Percentiles rank a stretch among this genome's conserved stretches.
Conservation (phyloP, 2,113 vertebrate species). For the Dipodomys stephensi region DNA sequence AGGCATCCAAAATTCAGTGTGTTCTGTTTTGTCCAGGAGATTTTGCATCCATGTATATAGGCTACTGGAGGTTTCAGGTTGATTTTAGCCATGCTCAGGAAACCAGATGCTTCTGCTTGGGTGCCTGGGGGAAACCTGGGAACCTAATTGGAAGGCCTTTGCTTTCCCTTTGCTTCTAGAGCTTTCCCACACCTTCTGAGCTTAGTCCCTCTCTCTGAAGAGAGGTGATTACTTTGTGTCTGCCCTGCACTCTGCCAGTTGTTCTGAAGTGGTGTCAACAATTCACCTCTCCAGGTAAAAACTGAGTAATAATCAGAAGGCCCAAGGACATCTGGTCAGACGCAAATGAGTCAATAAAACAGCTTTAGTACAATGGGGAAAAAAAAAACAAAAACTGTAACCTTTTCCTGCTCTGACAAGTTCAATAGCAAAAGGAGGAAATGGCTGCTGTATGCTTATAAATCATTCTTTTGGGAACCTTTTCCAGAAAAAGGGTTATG, state of each 20-base stretch:
- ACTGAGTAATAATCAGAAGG: not conserved
- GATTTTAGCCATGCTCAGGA: not conserved
- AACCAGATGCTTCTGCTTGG: slow-evolving; percentile 13
- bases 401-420: not conserved
- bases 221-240: not conserved
- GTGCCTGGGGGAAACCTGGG: not conserved
- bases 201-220: not conserved
- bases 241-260: not conserved
- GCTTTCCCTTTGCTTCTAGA: no score
- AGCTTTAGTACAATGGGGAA: not conserved
- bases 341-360: not conserved
- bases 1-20: not conserved
- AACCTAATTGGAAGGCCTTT: not conserved
- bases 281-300: not conserved
- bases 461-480: slow-evolving; percentile 29
- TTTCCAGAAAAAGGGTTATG: not conserved
- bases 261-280: accelerated
- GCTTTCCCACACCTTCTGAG: not conserved
- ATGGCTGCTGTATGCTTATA: not conserved
- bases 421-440: not conserved
- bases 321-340: not conserved
- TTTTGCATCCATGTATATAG: not conserved
- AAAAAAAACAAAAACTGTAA: not conserved
- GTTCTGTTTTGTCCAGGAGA: not conserved
- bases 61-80: not conserved